These are phyloP conservation scores for Chaetogeoica ovagalla DNA, from an alignment of 2,888 invertebrate species.

Conservation along the genomic window DNA sequence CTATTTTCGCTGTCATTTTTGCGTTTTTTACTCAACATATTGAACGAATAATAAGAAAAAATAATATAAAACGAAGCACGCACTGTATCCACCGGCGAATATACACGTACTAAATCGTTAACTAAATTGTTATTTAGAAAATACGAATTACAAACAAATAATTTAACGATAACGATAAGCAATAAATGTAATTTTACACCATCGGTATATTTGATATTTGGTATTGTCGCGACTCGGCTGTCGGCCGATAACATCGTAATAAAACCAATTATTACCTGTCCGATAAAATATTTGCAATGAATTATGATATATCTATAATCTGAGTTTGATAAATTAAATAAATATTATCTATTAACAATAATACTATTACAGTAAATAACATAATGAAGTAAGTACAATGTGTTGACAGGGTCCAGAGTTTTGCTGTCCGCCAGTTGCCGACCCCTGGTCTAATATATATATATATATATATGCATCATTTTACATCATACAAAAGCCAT, in stretches of 20 bases:
- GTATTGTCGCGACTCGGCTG: too few relatives aligned
- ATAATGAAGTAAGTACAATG: not conserved
- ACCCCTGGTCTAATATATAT: not conserved
- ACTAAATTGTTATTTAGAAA: constrained; percentile 29
- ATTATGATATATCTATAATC: constrained; percentile 7
- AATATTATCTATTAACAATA: not conserved
- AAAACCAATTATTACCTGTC: not conserved
- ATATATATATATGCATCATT: too few relatives aligned
- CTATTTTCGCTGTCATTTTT: constrained; percentile 19
- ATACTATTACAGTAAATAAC: not conserved
- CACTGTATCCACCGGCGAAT: constrained; percentile 18
- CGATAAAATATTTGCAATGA: constrained; percentile 5
- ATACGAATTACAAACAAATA: constrained; percentile 9
- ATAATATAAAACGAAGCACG: too few relatives aligned
- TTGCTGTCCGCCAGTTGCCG: constrained; percentile 1
- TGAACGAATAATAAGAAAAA: constrained; percentile 27
- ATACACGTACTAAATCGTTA: constrained; percentile 10
- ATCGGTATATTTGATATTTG: too few relatives aligned
- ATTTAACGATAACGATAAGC: not conserved
- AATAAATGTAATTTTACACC: too few relatives aligned
- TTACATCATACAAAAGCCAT: too few relatives aligned
- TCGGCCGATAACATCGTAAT: constrained; percentile 1
- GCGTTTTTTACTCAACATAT: constrained; percentile 16
- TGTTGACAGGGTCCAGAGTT: constrained; percentile 1
- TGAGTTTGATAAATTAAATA: constrained; percentile 4